Evolutionary conservation across 1,140 invertebrate genomes (phyloP), one percentile per base, ranked within the genome.

Genomic region (Amphibalanus amphitrite): DNA sequence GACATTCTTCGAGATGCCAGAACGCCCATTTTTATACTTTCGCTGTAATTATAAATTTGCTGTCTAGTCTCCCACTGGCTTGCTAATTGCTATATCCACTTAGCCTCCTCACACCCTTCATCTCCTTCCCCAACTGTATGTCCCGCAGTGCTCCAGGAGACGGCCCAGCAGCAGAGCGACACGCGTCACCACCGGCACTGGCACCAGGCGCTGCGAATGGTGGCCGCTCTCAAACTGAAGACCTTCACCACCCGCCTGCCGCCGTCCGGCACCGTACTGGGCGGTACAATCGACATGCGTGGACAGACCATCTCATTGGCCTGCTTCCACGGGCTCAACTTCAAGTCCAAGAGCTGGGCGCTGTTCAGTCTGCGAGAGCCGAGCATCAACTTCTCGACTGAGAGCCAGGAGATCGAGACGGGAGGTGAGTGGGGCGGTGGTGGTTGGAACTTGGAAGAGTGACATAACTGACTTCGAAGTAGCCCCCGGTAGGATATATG

Each of bases 261-360:
- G 71, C 78, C 79, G 47, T 79, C 84, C 77, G 92, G 91, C 20
- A 93, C 92, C 1, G 90, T 97, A 23, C 82, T 97, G 0, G 95
- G 95, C 28, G 76, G 76, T 20, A 73, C 73, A 64, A 68, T 77
- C 28, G 80, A 80, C 69, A 78, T 85, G 30, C 76, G 80, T 28
- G 91, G 89, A 33, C 93, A 95, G 72, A 82, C 83, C 78, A 92
- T 98, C 65, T 95, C 93, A 23, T 82, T 98, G 59, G 95, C 93
- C 13, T 97, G 95, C 80, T 98, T 97, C 83, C 93, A 97, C 81
- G 95, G 95, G 8, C 93, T 96, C 76, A 97, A 97, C 81, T 96
- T 98, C 80, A 94, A 94, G 75, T 89, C 93, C 33, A 97, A 97
- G 82, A 94, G 90, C 1, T 98, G 95, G 95, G 95, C 94, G 0